Evolutionary conservation across 2,113 vertebrate species (phyloP), one percentile per base, ranked within the genome.

Genomic region (Thymallus thymallus): DNA sequence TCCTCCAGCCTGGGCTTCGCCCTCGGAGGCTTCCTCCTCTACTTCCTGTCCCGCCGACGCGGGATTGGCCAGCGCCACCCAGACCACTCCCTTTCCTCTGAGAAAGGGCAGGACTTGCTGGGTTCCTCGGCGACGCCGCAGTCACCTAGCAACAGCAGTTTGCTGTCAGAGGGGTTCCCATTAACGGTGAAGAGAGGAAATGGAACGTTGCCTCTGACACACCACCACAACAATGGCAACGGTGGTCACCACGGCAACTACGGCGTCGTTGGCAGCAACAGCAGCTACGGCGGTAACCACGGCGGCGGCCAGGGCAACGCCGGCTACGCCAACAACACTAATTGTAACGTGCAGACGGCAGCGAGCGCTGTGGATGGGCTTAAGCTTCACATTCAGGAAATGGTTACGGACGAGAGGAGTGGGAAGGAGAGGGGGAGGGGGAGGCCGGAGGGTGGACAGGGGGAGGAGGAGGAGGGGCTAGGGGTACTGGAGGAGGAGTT

Each of bases 111-210:
- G 81, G 92, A 93, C 69, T 76, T 91, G 41, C 89, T 90, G 23
- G 91, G 91, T n/a, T 95, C 94, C 41, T 91, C 94, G 0, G 91
- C 92, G 72, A 94, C 94, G 0, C 94, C 93, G 0, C 94, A 94
- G 82, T 94, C 94, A 6, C 95, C 94, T 0, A 94, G 94, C 73
- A 93, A 94, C 3, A 80, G 86, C 80, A 93, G 92, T 72, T 55
- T 94, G 66, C 41, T 93, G 35, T 93, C 91, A 0, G 90, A 95
- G 22, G 93, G 91, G 0, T 90, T 95, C 83, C 87, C 90, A 0
- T 73, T 94, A 73, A 84, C 87, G 0, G 90, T 92, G 68, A 95
- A 94, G 74, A 92, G 93, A 12, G 91, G 91, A 13, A 93, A 88
- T 79, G 26, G 91, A 80, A 91, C 73, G 1, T 78, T 88, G 29